These are phyloP conservation scores for Chiloscyllium punctatum DNA, from an alignment of 2,797 vertebrate species.

Conservation along the genomic window DNA sequence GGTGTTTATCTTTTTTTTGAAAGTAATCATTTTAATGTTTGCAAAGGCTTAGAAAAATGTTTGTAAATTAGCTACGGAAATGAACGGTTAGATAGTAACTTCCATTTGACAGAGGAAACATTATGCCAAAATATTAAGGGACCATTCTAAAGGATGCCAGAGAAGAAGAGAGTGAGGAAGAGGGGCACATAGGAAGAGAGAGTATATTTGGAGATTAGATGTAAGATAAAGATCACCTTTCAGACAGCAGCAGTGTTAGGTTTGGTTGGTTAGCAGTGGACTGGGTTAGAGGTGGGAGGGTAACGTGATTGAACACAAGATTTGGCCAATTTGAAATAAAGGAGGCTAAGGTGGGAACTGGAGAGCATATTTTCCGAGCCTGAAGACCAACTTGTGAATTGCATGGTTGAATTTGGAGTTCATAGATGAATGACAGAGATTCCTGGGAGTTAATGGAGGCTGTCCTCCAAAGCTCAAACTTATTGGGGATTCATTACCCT, in stretches of 20 bases:
- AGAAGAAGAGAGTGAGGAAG: conserved; percentile 23
- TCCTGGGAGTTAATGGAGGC: neutral
- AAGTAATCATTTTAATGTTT: neutral
- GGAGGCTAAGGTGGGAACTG: neutral
- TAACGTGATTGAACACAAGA: neutral
- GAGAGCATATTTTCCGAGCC: neutral
- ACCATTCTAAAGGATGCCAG: conserved; percentile 40
- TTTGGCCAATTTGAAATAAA: neutral
- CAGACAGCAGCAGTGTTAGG: no score
- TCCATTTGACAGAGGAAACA: neutral
- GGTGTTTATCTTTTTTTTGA: neutral
- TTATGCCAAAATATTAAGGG: conserved; percentile 15
- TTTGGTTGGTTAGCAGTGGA: neutral
- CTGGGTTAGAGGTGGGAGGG: neutral
- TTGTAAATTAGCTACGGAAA: neutral
- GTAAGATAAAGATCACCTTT: neutral
- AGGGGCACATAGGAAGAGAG: conserved; percentile 29
- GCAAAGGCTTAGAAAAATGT: neutral
- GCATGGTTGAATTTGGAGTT: neutral
- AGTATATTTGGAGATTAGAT: neutral
- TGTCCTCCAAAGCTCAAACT: neutral
- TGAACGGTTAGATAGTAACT: neutral
- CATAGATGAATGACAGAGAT: neutral
- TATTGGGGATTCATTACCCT: neutral
- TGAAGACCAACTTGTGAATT: neutral